These are phyloP conservation scores for Cyphomyrmex costatus DNA, from an alignment of 1,140 invertebrate genomes.

Conservation along the genomic window DNA sequence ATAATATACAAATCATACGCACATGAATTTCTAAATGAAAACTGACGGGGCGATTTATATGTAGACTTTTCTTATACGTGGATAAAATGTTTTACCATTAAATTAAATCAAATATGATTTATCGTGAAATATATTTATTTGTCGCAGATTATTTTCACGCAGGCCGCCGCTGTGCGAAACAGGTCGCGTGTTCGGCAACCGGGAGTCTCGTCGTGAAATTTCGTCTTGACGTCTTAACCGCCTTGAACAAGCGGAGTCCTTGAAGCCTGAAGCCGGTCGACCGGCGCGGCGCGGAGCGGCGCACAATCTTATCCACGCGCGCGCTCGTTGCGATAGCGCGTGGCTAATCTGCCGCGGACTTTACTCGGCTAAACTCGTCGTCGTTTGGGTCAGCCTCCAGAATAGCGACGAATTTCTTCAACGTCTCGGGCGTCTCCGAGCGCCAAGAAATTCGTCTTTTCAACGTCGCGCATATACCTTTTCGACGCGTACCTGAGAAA, in stretches of 20 bases:
- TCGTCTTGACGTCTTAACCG: slow-evolving; percentile 47
- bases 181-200: slow-evolving; percentile 38
- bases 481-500: neutral
- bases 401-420: slow-evolving; percentile 61
- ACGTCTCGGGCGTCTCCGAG: slow-evolving; percentile 6
- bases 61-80: neutral
- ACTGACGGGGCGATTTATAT: neutral
- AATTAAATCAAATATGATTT: neutral
- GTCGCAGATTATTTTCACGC: neutral
- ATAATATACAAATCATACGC: neutral
- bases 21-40: neutral
- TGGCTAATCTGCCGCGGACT: slow-evolving; percentile 80
- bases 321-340: slow-evolving; percentile 76
- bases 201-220: slow-evolving; percentile 45
- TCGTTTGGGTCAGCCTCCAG: slow-evolving; percentile 68
- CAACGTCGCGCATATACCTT: neutral
- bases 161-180: neutral
- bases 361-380: slow-evolving; percentile 73
- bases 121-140: neutral
- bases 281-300: slow-evolving; percentile 62
- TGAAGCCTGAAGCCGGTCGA: slow-evolving; percentile 70
- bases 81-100: neutral
- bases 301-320: slow-evolving; percentile 79
- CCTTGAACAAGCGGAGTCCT: slow-evolving; percentile 72
- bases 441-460: slow-evolving; percentile 1